Base-by-base conservation (phyloP, 2,797 vertebrate species). In the Botia kubotai region DNA sequence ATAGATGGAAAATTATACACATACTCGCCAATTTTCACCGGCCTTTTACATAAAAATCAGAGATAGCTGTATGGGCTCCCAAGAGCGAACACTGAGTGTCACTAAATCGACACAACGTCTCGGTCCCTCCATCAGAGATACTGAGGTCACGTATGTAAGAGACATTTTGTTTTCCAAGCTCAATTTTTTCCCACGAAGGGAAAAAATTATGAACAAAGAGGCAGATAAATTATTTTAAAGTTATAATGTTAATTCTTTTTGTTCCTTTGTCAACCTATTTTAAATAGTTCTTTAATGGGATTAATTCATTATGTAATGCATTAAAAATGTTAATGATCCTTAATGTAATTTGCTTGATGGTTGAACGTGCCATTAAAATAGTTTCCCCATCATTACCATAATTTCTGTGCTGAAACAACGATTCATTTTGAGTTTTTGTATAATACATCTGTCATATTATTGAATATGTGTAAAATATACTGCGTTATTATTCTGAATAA, bases 281-380 rank as follows among this genome's bases (percentile, higher is more conserved):
- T 53, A 53, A 17, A 12, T 62, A 3, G 14, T 26, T 26, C 23
- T 26, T 48, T 0, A 23, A 33, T 50, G 57, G 11, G 21, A 23
- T 2, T 55, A 17, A 76, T 53, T 39, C 23, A 76, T 36, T 36
- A 13, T 13, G 23, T 55, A 14, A 46, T 46, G 19, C 33, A 19
- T 6, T 36, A 26, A 23, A 50, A 55, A 12, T 39, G 50, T 12
- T 26, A 43, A 67, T 58, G 19, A 72, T 6, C 13, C 12, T 43
- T 46, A 73, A 68, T 46, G 52, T 68, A 4, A 21, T 57, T 57
- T 43, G 5, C 16, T 77, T 58, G 16, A 53, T 69, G 65, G 11
- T 7, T 77, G 33, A 75, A 48, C 46, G 16, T 16, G 33, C 36
- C 2, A 33, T 48, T 69, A 69, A 60, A 69, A 19, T 14, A n/a